These are phyloP conservation scores for Phyllostomus discolor DNA, from an alignment of 2,113 vertebrate species.

Conservation along the genomic window DNA sequence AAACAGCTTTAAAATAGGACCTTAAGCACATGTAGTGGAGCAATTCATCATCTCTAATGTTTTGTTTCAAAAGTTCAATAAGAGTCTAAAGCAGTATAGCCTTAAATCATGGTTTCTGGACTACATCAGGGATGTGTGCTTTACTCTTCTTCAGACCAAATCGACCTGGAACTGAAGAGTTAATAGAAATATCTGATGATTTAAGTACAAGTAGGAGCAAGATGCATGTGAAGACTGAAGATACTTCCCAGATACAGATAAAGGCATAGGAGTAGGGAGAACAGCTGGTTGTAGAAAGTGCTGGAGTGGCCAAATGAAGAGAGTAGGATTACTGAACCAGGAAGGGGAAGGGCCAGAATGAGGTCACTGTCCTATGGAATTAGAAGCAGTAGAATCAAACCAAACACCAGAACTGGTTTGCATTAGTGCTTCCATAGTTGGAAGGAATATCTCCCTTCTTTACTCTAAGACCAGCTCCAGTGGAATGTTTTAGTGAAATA, in stretches of 20 bases:
- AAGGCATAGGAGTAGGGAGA: neutral
- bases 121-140: neutral
- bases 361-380: conserved; percentile 18
- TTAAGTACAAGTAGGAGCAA: neutral
- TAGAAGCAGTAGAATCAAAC: conserved; percentile 14
- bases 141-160: neutral
- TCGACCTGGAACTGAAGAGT: neutral
- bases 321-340: neutral
- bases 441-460: neutral
- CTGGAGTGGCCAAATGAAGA: neutral
- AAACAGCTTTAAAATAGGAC: neutral
- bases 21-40: neutral
- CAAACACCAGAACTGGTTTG: neutral
- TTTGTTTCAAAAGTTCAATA: neutral
- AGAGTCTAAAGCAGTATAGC: neutral
- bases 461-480: neutral
- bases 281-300: neutral
- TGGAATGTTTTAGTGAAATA: neutral
- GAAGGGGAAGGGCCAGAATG: neutral
- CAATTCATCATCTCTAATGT: neutral
- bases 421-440: neutral
- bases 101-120: neutral
- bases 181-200: neutral
- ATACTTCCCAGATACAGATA: neutral
- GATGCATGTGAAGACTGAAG: neutral